Evolutionary conservation across 2,797 vertebrate genomes (phyloP).

Genomic region (Acipenser oxyrinchus): DNA sequence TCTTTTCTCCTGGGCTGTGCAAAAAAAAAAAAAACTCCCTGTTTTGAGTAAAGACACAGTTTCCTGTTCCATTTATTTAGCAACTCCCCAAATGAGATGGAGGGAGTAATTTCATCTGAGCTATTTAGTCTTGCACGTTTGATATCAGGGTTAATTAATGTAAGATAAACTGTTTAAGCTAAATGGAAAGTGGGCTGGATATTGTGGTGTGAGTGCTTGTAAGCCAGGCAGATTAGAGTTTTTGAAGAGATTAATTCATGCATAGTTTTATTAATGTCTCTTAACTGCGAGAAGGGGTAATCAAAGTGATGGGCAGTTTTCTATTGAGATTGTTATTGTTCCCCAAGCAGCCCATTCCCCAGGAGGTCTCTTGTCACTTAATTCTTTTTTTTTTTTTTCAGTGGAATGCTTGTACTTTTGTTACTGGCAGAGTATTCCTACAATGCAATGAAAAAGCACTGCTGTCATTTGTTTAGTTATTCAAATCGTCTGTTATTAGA

Average conservation of each 20-base stretch:
- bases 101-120: neutral
- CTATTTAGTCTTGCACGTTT: neutral
- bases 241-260: conserved; percentile 1
- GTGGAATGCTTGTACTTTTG: too few species aligned
- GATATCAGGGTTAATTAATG: conserved; percentile 20
- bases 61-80: conserved; percentile 5
- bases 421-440: too few species aligned
- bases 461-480: too few species aligned
- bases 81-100: conserved; percentile 11
- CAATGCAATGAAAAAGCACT: too few species aligned
- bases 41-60: neutral
- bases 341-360: too few species aligned
- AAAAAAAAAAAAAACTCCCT: neutral
- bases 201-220: neutral
- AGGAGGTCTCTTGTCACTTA: too few species aligned
- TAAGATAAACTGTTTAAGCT: conserved; percentile 16
- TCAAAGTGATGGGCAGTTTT: too few species aligned
- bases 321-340: too few species aligned
- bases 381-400: too few species aligned
- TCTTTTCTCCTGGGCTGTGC: neutral
- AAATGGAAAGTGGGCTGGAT: conserved; percentile 13
- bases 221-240: neutral
- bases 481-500: too few species aligned
- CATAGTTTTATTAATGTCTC: neutral
- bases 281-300: too few species aligned